phyloP scores from a whole-genome alignment of 2,888 invertebrate species.

The Thecocarcelia acutangulata region DNA sequence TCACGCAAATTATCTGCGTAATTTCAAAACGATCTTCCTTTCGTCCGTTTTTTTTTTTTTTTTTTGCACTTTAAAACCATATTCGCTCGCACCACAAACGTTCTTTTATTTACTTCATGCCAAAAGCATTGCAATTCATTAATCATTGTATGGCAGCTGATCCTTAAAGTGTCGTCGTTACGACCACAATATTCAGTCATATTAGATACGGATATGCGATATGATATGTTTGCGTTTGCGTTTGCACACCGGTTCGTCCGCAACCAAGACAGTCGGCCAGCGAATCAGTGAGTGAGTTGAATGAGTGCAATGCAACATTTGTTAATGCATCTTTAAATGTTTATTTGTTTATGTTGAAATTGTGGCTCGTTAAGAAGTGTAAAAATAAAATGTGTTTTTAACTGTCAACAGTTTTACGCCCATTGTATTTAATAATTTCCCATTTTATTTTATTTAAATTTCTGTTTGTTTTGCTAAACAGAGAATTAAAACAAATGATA shows the following conservation, averaged over 20 bases:
- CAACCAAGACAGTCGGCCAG: not conserved
- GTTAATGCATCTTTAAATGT: constrained; percentile 67
- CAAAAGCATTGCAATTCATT: constrained; percentile 52
- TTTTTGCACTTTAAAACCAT: constrained; percentile 20
- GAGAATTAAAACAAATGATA: constrained; percentile 52
- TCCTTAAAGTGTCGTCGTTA: constrained; percentile 60
- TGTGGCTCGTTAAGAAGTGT: constrained; percentile 70
- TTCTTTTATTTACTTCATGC: not conserved
- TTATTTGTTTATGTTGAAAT: constrained; percentile 67
- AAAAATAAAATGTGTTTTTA: constrained; percentile 69
- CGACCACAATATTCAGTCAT: constrained; percentile 62
- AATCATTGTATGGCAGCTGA: constrained; percentile 67
- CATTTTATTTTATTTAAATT: constrained; percentile 67
- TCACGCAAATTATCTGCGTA: constrained; percentile 65
- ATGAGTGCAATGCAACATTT: constrained; percentile 34
- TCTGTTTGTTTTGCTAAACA: constrained; percentile 38
- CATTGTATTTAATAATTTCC: constrained; percentile 71
- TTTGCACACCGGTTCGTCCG: constrained; percentile 20
- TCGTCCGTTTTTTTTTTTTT: too few relatives aligned
- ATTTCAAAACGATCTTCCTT: constrained; percentile 53
- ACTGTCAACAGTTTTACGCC: constrained; percentile 73
- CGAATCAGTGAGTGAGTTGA: constrained; percentile 14
- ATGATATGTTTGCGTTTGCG: constrained; percentile 37
- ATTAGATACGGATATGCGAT: constrained; percentile 40
- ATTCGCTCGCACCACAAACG: not conserved